Base-by-base conservation (phyloP, 1,140 invertebrate genomes). In the Bombus cullumanus region DNA sequence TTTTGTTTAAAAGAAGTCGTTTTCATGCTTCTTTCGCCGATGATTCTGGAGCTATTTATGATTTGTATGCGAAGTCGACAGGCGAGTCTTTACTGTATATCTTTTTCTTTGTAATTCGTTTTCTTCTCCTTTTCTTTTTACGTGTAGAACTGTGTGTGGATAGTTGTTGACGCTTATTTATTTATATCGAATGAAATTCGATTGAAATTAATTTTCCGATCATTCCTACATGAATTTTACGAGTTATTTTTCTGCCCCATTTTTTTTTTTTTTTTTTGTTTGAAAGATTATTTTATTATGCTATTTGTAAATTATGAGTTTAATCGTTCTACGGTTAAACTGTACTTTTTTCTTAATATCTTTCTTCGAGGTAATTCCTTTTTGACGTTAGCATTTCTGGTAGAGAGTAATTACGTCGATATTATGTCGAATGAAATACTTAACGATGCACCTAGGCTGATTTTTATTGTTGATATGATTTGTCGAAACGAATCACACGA, bases 111-210 rank as follows among this genome's bases (percentile, higher is more conserved):
- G 2, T 18, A 66, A 43, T 68, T 53, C 1, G 9, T 39, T 76
- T 81, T 2, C 3, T 12, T 5, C 39, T 1, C 15, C 0, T 6
- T 37, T 39, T 22, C 12, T 9, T 47, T 12, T 34, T 66, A 47
- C 31, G 25, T 25, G 6, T 53, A 39, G 53, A 37, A n/a, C 18
- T n/a, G 25, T 59, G 53, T 22, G 37, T 39, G 43, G 1, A 62
- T 59, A 77, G 62, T 85, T 89, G 77, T 89, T 85, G 59, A 18
- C 31, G 57, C 68, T 62, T 85, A 85, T 85, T 85, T 85, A 85
- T 85, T 85, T 80, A 53, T 69, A 68, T 6, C 9, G 68, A 34
- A 64, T 3, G 25, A 18, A 66, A 43, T 64, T 72, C 31, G 41
- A 64, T 22, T 13, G 39, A 68, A 79, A 79, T 43, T 28, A 3